Conservation (phyloP, 2,113 vertebrate species). For the Petrocephalus microphthalmus region DNA sequence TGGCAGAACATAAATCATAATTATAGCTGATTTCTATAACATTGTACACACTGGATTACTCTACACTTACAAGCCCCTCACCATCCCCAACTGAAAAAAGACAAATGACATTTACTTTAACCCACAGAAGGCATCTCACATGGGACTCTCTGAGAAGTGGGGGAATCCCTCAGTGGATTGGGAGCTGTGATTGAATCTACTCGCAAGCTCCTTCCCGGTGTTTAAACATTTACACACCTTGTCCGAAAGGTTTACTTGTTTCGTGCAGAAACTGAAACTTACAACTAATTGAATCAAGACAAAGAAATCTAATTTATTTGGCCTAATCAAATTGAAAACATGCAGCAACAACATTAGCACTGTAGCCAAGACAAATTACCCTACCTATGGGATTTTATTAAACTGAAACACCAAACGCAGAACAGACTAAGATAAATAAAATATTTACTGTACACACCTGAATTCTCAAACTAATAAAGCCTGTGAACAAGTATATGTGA, state of each 20-base stretch:
- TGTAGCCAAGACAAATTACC: slow-evolving; percentile 65
- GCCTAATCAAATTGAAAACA: slow-evolving; percentile 75
- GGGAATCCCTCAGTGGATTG: slow-evolving; percentile 60
- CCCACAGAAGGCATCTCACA: slow-evolving; percentile 71
- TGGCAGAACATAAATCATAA: slow-evolving; percentile 90
- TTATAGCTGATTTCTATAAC: slow-evolving; percentile 79
- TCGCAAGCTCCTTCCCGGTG: slow-evolving; percentile 73
- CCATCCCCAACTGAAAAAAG: slow-evolving; percentile 19
- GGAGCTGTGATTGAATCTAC: slow-evolving; percentile 91
- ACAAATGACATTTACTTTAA: slow-evolving; percentile 85
- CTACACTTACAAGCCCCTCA: not conserved
- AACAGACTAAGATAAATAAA: slow-evolving; percentile 43
- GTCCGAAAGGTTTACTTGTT: slow-evolving; percentile 74
- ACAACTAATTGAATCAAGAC: slow-evolving; percentile 88
- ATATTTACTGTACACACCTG: slow-evolving; percentile 25
- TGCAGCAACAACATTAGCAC: slow-evolving; percentile 86
- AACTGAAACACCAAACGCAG: slow-evolving; percentile 48
- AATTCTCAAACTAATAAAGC: slow-evolving; percentile 37
- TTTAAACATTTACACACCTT: slow-evolving; percentile 87
- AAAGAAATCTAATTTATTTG: slow-evolving; percentile 94
- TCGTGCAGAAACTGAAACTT: slow-evolving; percentile 75
- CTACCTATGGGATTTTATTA: slow-evolving; percentile 67
- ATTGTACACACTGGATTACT: slow-evolving; percentile 57
- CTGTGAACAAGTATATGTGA: slow-evolving; percentile 18
- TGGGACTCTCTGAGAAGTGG: slow-evolving; percentile 65